A percentile compares a stretch with the other conserved stretches of the same genome.
Conservation (phyloP, 2,113 vertebrate species). For the Tenrec ecaudatus region DNA sequence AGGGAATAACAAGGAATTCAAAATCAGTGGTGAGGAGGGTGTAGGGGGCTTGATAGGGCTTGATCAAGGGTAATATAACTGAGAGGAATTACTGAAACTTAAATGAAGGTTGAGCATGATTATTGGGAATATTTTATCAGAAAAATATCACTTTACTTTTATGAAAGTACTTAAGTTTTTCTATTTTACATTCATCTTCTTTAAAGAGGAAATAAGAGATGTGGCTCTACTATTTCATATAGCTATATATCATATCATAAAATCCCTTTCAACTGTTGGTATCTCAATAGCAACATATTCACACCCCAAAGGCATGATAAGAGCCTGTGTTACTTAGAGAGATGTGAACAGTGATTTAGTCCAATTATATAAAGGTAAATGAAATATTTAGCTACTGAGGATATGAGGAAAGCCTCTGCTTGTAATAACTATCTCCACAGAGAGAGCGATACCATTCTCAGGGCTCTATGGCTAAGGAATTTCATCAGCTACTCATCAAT, state of each 20-base stretch:
- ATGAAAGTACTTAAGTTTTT: neutral
- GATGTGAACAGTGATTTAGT: constrained; percentile 6
- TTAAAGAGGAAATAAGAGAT: constrained; percentile 32
- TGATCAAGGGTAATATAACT: no score
- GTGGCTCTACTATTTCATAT: neutral
- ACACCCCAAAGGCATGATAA: neutral
- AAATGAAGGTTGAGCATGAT: neutral
- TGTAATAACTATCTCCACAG: neutral
- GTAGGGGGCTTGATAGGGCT: no score
- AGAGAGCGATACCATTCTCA: neutral
- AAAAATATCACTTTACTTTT: neutral
- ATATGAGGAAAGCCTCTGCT: constrained; percentile 27
- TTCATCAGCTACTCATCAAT: neutral
- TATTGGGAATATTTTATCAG: constrained; percentile 6
- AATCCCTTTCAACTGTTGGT: neutral
- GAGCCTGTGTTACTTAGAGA: neutral
- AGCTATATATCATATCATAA: neutral
- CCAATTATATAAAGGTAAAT: constrained; percentile 8
- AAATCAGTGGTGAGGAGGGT: no score
- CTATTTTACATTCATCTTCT: neutral
- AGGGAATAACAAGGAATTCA: no score
- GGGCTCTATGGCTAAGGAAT: neutral
- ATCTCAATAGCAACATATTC: neutral
- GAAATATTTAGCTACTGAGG: constrained; percentile 48
- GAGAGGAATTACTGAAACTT: no score